These are phyloP conservation scores for Paramuricea clavata DNA, from an alignment of 92 coral and sea anemone genomes.

Conservation along the genomic window DNA sequence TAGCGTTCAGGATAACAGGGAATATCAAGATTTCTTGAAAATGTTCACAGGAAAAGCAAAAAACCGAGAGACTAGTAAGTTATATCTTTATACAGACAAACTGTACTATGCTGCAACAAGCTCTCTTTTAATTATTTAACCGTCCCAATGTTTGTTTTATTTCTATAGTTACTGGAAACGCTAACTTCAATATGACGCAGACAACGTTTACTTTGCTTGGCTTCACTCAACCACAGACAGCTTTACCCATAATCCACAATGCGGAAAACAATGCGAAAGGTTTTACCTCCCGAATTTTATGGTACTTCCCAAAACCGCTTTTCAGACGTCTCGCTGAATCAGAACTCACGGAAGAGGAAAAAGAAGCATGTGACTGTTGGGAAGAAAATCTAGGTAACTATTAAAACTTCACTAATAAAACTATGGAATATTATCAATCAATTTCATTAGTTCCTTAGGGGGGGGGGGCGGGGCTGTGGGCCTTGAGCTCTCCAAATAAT, in stretches of 20 bases:
- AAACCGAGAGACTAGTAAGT: background rate
- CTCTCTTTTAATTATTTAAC: no score
- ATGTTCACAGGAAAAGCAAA: constrained; percentile 54
- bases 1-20: constrained; percentile 37
- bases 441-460: no score
- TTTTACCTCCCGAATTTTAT: constrained; percentile 50
- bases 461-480: no score
- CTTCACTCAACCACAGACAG: constrained; percentile 49
- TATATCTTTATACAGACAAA: no score
- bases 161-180: constrained; percentile 50
- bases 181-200: constrained; percentile 31
- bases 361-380: background rate
- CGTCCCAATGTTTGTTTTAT: no score
- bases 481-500: no score
- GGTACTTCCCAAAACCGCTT: constrained; percentile 59
- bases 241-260: constrained; percentile 54
- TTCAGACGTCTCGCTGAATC: constrained; percentile 2
- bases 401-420: background rate
- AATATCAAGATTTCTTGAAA: constrained; percentile 55
- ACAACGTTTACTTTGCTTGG: constrained; percentile 18
- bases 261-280: constrained; percentile 57
- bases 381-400: background rate
- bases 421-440: no score
- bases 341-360: background rate
- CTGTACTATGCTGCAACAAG: no score